Conservation (phyloP, 2,888 invertebrate genomes). For the Formica aserva region DNA sequence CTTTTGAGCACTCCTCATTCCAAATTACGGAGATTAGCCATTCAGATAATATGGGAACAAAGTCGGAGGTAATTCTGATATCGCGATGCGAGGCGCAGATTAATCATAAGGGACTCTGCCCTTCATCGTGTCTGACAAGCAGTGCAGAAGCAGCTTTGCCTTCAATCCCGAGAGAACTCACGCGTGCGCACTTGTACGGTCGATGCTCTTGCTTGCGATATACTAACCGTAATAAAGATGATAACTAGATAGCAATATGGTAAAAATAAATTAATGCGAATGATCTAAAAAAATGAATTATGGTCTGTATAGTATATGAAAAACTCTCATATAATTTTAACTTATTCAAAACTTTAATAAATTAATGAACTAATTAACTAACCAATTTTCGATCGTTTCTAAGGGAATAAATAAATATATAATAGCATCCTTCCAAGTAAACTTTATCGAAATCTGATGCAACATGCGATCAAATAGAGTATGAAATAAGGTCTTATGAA, state of each 20-base stretch:
- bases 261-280: background rate
- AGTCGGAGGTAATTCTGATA: slow-evolving; percentile 46
- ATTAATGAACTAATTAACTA: slow-evolving; percentile 19
- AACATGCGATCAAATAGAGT: background rate
- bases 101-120: slow-evolving; percentile 49
- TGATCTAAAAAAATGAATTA: background rate
- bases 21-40: slow-evolving; percentile 47
- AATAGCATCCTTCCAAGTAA: background rate
- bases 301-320: background rate
- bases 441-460: background rate
- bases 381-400: background rate
- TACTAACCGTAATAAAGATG: slow-evolving; percentile 38
- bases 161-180: slow-evolving; percentile 25
- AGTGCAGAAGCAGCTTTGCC: slow-evolving; percentile 5
- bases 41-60: slow-evolving; percentile 42
- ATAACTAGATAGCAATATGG: slow-evolving; percentile 7
- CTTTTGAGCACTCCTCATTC: slow-evolving; percentile 30
- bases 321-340: background rate
- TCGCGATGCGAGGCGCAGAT: slow-evolving; percentile 46
- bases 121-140: slow-evolving; percentile 35
- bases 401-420: slow-evolving; percentile 25
- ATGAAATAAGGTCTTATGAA: slow-evolving; percentile 4
- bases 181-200: slow-evolving; percentile 17
- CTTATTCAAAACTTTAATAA: background rate
- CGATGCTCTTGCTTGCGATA: slow-evolving; percentile 23